Evolutionary conservation across 2,113 vertebrate genomes (phyloP), one percentile per base, ranked within the genome.

Genomic region (Columbina picui): DNA sequence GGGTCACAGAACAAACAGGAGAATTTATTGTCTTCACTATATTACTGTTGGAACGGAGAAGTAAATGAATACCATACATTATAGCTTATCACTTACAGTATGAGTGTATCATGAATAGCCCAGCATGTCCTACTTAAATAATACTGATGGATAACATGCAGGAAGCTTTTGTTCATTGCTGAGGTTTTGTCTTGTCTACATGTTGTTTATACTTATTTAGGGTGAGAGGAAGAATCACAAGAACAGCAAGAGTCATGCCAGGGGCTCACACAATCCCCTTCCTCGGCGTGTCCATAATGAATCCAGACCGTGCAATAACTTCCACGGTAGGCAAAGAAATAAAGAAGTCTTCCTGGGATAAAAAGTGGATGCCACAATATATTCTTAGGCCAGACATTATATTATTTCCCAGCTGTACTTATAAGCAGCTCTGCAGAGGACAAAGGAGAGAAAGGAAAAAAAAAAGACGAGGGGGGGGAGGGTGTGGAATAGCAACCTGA

Each of bases 1-100:
- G 96, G 97, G 98, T 97, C 97, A 98, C 96, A 96, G 96, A 98
- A 98, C 96, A 97, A 98, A 97, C 97, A 98, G 94, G 97, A 97
- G 97, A 98, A 98, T 98, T 97, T 98, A 98, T 98, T 90, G 97
- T 94, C 92, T 90, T 96, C 67, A 13, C 97, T 97, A 90, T 97
- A 97, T 98, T 98, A 97, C 97, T 97, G 92, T 38, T 55, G 95
- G 94, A 97, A 97, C 50, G 60, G 95, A 95, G 94, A 96, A 94
- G 97, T 96, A 97, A 98, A 97, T 96, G 97, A 97, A 97, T 92
- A 74, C 88, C 91, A 95, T 96, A 96, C n/a, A 92, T 98, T 97
- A 98, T 52, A 65, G 97, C 98, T 97, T 96, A 97, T 97, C 97
- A 94, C 93, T 81, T 77, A 92, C 63, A 63, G 96, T 95, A 93